Conservation (phyloP, 2,113 vertebrate species). For the Oryzias melastigma region DNA sequence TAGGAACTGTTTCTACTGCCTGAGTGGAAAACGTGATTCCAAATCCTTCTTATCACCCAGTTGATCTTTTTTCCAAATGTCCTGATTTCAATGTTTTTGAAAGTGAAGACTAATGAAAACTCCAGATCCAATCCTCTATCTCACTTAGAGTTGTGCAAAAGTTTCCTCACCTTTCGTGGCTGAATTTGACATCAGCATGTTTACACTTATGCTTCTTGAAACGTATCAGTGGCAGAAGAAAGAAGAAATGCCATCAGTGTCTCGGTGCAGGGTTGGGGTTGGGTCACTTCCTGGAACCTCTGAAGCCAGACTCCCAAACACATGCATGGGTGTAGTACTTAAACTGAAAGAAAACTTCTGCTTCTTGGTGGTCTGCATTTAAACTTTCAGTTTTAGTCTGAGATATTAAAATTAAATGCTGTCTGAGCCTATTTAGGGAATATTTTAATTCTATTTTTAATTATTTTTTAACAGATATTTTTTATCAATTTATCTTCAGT, state of each 20-base stretch:
- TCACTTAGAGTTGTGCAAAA: conserved; percentile 30
- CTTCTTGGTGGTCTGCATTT: too few relatives aligned
- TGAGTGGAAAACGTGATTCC: neutral
- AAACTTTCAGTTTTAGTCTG: too few relatives aligned
- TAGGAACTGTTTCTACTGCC: conserved; percentile 5
- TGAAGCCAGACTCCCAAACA: neutral
- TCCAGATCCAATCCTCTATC: conserved; percentile 7
- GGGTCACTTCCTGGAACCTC: conserved; percentile 35
- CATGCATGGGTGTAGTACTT: neutral
- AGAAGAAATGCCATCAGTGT: conserved; percentile 24
- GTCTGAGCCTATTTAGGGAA: too few relatives aligned
- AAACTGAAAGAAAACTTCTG: too few relatives aligned
- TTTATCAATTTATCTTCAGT: too few relatives aligned
- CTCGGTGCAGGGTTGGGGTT: conserved; percentile 3
- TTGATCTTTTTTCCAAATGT: neutral
- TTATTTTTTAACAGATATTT: too few relatives aligned
- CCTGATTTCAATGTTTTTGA: too few relatives aligned
- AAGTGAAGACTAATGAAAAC: too few relatives aligned
- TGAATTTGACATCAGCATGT: neutral
- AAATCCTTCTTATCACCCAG: neutral
- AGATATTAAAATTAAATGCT: too few relatives aligned
- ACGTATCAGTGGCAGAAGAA: conserved; percentile 2
- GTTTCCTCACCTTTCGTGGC: conserved; percentile 16
- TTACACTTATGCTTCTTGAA: neutral
- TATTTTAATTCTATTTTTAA: too few relatives aligned